Conservation (phyloP, 1,140 invertebrate species). For the Colletes gigas region DNA sequence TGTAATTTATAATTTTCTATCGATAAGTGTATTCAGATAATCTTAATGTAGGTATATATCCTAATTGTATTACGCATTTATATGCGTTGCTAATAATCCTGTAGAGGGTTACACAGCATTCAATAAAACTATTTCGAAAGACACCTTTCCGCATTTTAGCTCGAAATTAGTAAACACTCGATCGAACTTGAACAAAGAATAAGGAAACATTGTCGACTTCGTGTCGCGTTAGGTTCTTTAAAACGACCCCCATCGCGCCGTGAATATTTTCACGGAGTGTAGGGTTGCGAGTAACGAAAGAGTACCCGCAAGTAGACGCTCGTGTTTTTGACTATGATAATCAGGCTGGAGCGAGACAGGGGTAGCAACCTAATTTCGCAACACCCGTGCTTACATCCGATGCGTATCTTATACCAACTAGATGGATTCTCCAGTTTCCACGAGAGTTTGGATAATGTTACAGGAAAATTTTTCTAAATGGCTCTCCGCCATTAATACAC, state of each 20-base stretch:
- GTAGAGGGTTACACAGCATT: too few relatives aligned
- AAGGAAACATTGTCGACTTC: background rate
- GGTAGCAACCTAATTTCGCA: slow-evolving; percentile 57
- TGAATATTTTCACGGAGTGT: slow-evolving; percentile 19
- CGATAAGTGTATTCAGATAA: too few relatives aligned
- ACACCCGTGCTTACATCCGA: slow-evolving; percentile 46
- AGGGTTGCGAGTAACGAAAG: slow-evolving; percentile 43
- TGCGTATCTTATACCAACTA: slow-evolving; percentile 52
- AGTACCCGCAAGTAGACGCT: slow-evolving; percentile 19
- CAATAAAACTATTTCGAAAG: too few relatives aligned
- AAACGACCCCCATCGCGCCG: background rate
- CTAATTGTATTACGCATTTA: too few relatives aligned
- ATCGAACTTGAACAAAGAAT: background rate
- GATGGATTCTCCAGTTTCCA: slow-evolving; percentile 70
- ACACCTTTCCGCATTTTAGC: too few relatives aligned
- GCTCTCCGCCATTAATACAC: background rate
- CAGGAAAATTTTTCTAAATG: slow-evolving; percentile 38
- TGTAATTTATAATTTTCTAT: too few relatives aligned
- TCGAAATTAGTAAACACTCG: too few relatives aligned
- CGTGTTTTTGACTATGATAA: slow-evolving; percentile 55
- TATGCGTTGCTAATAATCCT: too few relatives aligned
- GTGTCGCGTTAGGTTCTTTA: background rate
- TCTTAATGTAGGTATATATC: too few relatives aligned
- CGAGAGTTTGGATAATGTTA: slow-evolving; percentile 61
- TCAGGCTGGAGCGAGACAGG: slow-evolving; percentile 44